Base-by-base conservation (phyloP, 1,140 invertebrate genomes). In the Spodoptera frugiperda region DNA sequence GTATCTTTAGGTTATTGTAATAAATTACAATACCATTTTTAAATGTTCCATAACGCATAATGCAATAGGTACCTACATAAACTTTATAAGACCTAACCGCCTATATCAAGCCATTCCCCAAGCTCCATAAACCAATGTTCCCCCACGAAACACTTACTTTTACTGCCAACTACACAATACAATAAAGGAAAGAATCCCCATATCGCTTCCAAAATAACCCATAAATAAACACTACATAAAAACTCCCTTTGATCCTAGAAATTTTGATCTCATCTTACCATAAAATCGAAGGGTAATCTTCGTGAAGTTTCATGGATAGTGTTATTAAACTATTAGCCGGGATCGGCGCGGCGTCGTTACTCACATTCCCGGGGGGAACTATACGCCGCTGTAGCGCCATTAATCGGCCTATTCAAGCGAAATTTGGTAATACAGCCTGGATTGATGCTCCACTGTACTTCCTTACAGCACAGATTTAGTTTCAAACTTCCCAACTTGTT, bases 221-320 rank as follows among this genome's bases (percentile, higher is more conserved):
- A 48, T 49, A 67, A 67, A 67, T 49, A 67, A 67, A 48, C 63
- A 67, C 63, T 11, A 19, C 19, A 67, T 49, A 67, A 67, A 65
- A 44, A 21, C 17, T 49, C 14, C 63, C 63, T 67, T 49, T 67
- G 63, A 48, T 49, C 63, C 44, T 49, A n/a, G 63, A 67, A 67
- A 48, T 67, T 67, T 67, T 44, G 44, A 67, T 67, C 63, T 67
- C 63, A 48, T 46, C 15, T 67, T 12, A 19, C 44, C 63, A 67
- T 67, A 67, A 67, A 67, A 67, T 25, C 63, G 63, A 67, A 49
- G 63, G 63, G 44, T 67, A 67, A 67, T 67, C 61, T 65, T 65
- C 46, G 44, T 21, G 39, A 65, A 67, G 3, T 49, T 67, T 67
- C 63, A 67, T 25, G 63, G 63, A 14, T 48, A 67, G 46, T 67